Evolutionary conservation across 2,113 vertebrate species (phyloP), one percentile per base, ranked within the genome.

Genomic region (Callospermophilus lateralis): DNA sequence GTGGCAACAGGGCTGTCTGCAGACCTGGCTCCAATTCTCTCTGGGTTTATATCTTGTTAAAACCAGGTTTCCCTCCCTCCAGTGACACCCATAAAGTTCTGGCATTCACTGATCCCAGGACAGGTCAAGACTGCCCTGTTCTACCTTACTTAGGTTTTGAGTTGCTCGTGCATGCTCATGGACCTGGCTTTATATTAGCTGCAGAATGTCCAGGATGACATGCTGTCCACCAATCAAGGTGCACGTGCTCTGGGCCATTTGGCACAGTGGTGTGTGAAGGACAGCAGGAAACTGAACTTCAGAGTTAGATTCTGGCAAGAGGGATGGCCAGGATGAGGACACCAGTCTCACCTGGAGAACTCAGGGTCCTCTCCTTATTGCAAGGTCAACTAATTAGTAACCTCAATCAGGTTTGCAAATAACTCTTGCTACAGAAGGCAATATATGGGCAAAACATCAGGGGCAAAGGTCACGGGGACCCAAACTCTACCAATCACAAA

Each of bases 181-280:
- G 73, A 17, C 22, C n/a, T 1, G 8, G 8, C 20, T 30, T 5
- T 10, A 37, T 26, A 4, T 20, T 2, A 20, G 11, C 6, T 28
- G 3, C 48, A 28, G 45, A 85, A 39, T 26, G 1, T 2, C 34
- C 22, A 34, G 7, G 34, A 24, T 42, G 74, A n/a, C 20, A 8
- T 16, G 11, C 11, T 24, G 1, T 30, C 8, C 17, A 4, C 8
- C 37, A 13, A 37, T 65, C 8, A 72, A 6, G 24, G 16, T 53
- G 9, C 3, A 2, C 72, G 2, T 8, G 3, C 26, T 1, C 8
- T 1, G 39, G 15, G 13, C 16, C 55, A 8, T 10, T 30, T 6
- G 37, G 48, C 4, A 19, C 24, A 19, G 45, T 11, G 32, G 9
- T 8, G 2, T 5, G 4, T 76, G 17, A 53, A 67, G 67, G 19